Conservation (phyloP, 2,113 vertebrate genomes). For the Mustela nigripes region DNA sequence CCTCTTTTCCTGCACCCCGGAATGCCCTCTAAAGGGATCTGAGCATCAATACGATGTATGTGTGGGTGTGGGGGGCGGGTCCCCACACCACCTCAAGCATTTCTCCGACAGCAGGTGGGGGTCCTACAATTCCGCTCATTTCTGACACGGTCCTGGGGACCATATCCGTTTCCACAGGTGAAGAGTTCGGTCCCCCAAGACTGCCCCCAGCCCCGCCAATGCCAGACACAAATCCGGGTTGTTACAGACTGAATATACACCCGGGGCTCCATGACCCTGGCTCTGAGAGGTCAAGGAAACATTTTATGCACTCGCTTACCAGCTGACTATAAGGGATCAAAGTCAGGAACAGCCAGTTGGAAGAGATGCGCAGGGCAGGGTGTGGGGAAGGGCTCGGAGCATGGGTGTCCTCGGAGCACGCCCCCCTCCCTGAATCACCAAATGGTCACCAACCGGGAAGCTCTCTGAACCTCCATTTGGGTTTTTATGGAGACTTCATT, state of each 20-base stretch:
- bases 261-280: background rate
- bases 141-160: background rate
- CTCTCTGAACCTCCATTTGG: background rate
- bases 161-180: background rate
- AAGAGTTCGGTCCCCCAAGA: background rate
- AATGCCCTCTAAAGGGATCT: background rate
- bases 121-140: background rate
- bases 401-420: too few species aligned
- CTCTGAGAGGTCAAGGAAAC: background rate
- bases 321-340: background rate
- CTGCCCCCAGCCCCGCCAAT: background rate
- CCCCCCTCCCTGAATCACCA: background rate
- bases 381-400: background rate
- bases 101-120: background rate
- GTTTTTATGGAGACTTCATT: background rate
- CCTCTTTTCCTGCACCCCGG: background rate
- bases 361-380: background rate
- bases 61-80: background rate
- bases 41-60: background rate
- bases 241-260: background rate
- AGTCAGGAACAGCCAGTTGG: background rate
- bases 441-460: background rate
- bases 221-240: background rate
- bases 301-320: background rate
- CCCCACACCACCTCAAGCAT: background rate